A percentile compares a stretch with the other conserved stretches of the same genome.
Evolutionary conservation across 2,888 invertebrate genomes (phyloP).

Genomic region (Heliconius aoede): DNA sequence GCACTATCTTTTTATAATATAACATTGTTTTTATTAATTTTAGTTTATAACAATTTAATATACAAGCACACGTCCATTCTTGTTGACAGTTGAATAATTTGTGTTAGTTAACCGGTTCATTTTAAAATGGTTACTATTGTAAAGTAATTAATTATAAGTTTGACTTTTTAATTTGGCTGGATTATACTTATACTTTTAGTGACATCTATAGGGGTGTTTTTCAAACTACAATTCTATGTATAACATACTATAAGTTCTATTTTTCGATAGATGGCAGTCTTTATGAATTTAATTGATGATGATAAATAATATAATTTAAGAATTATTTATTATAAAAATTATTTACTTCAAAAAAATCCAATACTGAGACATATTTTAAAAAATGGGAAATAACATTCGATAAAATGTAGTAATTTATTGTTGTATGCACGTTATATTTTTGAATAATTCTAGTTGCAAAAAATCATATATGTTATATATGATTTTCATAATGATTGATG

Average conservation of each 20-base stretch:
- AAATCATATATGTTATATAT: too few species aligned
- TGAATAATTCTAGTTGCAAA: too few species aligned
- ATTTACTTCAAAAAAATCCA: too few species aligned
- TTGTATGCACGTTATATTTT: too few species aligned
- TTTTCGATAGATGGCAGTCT: constrained; percentile 5
- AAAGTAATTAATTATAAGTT: neutral
- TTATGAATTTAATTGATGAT: neutral
- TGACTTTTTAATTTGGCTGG: constrained; percentile 25
- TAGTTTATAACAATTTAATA: constrained; percentile 27
- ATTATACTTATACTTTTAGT: constrained; percentile 12
- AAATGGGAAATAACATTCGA: too few species aligned
- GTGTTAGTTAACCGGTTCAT: constrained; percentile 36
- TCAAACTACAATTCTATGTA: neutral
- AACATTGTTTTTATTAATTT: constrained; percentile 41
- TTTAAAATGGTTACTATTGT: constrained; percentile 11
- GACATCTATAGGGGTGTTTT: constrained; percentile 26
- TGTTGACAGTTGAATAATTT: constrained; percentile 31
- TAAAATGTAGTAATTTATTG: too few species aligned
- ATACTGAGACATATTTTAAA: too few species aligned
- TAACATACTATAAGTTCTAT: neutral
- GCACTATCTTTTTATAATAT: constrained; percentile 28
- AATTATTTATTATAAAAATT: too few species aligned
- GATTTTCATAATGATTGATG: too few species aligned
- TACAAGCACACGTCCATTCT: constrained; percentile 40
- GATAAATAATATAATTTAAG: neutral